Conservation (phyloP, 1,140 invertebrate genomes). For the Plodia interpunctella region DNA sequence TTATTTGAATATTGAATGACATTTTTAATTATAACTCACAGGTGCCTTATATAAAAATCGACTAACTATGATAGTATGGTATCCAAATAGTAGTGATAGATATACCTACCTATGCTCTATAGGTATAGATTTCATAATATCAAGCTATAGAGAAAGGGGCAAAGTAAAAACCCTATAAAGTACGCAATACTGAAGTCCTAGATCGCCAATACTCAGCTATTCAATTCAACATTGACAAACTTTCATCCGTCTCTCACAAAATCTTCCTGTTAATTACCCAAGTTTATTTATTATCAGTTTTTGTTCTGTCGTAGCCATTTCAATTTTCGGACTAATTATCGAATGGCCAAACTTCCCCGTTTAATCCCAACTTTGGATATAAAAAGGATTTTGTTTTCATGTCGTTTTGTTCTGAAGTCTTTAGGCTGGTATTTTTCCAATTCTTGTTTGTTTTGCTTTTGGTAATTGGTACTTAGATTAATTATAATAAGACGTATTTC, state of each 20-base stretch:
- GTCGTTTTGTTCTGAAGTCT: neutral
- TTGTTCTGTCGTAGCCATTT: neutral
- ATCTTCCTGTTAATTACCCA: neutral
- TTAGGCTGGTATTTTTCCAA: neutral
- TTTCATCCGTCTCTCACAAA: neutral
- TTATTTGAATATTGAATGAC: neutral
- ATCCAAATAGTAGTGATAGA: too few species aligned
- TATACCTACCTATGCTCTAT: too few species aligned
- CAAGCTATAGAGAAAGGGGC: too few species aligned
- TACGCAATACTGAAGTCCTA: too few species aligned
- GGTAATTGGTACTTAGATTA: too few species aligned
- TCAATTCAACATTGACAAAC: neutral
- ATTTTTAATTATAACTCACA: neutral
- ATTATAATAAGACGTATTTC: too few species aligned
- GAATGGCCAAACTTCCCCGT: neutral
- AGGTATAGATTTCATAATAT: too few species aligned
- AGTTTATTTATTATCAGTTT: conserved; percentile 1
- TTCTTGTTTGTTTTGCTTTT: neutral
- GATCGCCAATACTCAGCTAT: too few species aligned
- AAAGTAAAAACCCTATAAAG: too few species aligned
- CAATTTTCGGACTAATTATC: neutral
- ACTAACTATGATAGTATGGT: too few species aligned
- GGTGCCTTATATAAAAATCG: too few species aligned
- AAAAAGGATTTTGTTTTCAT: conserved; percentile 5
- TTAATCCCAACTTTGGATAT: neutral